Percentiles rank a stretch among this genome's conserved stretches.
Evolutionary conservation across 2,113 vertebrate genomes (phyloP).

Genomic region (Silurus glanis): DNA sequence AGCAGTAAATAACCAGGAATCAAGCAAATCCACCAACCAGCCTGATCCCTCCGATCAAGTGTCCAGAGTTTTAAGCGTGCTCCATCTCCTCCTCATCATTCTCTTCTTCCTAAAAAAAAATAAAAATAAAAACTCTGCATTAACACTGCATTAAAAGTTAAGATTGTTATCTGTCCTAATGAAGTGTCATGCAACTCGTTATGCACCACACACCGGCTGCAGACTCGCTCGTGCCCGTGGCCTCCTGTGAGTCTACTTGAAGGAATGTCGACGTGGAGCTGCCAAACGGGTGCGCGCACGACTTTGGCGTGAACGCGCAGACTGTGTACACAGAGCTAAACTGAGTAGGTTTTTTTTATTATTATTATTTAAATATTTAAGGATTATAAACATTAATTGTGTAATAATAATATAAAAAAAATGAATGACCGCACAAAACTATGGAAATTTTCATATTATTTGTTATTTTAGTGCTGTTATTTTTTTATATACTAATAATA

Average conservation of each 20-base stretch:
- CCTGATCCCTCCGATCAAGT: neutral
- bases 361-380: neutral
- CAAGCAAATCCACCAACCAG: conserved; percentile 5
- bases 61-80: neutral
- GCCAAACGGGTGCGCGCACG: conserved; percentile 55
- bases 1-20: neutral
- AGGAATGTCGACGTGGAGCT: conserved; percentile 62
- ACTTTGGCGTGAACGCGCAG: conserved; percentile 50
- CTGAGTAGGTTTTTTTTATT: neutral
- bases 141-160: neutral
- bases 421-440: neutral
- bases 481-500: too few species aligned
- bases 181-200: neutral
- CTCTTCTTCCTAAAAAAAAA: neutral
- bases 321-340: conserved; percentile 14
- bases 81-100: neutral
- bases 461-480: neutral
- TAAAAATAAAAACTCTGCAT: neutral
- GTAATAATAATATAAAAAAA: neutral
- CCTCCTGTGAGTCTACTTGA: conserved; percentile 12
- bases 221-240: conserved; percentile 4
- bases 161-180: neutral
- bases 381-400: neutral
- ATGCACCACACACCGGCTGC: conserved; percentile 13
- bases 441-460: neutral